phyloP scores from a whole-genome alignment of 2,797 vertebrate species.

The Heterohyrax brucei region DNA sequence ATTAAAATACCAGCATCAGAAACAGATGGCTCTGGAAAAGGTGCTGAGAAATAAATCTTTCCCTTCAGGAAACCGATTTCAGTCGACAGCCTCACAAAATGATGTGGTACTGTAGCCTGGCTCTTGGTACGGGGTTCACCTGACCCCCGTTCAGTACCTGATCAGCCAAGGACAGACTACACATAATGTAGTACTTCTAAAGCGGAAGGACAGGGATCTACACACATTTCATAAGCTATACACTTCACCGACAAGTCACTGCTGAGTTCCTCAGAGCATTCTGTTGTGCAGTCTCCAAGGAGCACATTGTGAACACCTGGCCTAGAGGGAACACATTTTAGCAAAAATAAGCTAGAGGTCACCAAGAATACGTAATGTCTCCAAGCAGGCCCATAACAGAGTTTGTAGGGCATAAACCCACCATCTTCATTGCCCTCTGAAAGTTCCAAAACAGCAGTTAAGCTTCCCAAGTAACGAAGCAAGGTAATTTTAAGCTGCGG shows the following conservation, averaged over 20 bases:
- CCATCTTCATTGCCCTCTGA: not conserved
- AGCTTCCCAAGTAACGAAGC: not conserved
- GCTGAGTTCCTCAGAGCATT: not conserved
- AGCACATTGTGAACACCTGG: not conserved
- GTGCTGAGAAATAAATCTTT: slow-evolving; percentile 56
- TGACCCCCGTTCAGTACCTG: slow-evolving; percentile 33
- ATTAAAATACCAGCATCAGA: slow-evolving; percentile 85
- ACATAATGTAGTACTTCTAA: not conserved
- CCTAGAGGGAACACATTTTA: not conserved
- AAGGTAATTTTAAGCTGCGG: not conserved
- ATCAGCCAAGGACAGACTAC: slow-evolving; percentile 14
- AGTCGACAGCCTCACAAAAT: slow-evolving; percentile 69
- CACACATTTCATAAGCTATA: not conserved
- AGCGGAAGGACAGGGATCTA: not conserved
- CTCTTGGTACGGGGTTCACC: not conserved
- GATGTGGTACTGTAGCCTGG: not conserved
- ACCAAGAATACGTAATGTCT: not conserved
- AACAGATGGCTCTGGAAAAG: slow-evolving; percentile 70
- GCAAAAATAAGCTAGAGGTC: slow-evolving; percentile 32
- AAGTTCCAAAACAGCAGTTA: slow-evolving; percentile 23
- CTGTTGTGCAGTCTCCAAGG: not conserved
- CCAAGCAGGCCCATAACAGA: not conserved
- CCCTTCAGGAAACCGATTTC: slow-evolving; percentile 69
- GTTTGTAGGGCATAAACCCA: not conserved
- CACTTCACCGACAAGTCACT: slow-evolving; percentile 4